Evolutionary conservation across 2,797 vertebrate genomes (phyloP).

Genomic region (Gallirallus australis): DNA sequence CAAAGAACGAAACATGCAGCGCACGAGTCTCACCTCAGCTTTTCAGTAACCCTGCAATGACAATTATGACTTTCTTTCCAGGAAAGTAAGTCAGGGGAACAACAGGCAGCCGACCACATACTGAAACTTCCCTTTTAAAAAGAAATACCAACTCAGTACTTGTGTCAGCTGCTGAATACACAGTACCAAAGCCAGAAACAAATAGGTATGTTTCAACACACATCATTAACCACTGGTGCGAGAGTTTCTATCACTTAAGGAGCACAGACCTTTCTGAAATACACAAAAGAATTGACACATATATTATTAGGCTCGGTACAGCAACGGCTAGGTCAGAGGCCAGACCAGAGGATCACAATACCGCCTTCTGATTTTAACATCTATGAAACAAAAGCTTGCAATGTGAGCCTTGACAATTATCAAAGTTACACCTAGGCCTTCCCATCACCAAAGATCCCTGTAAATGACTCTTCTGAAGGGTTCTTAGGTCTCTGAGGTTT

Average conservation of each 20-base stretch:
- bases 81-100: not conserved
- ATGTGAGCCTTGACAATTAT: not conserved
- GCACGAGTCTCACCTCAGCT: not conserved
- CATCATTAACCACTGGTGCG: not conserved
- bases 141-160: not conserved
- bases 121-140: not conserved
- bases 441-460: not conserved
- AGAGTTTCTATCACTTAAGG: not conserved
- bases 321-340: not conserved
- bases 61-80: not conserved
- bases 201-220: not conserved
- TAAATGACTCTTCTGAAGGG: not conserved
- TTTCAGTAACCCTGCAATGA: not conserved
- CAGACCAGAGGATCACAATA: not conserved
- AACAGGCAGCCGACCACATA: not conserved
- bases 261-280: not conserved
- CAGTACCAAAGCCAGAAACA: not conserved
- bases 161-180: rapidly evolving
- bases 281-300: rapidly evolving
- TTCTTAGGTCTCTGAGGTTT: not conserved
- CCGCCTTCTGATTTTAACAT: not conserved
- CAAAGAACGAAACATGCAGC: not conserved
- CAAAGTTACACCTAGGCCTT: not conserved
- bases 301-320: not conserved
- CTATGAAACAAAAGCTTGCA: not conserved